Evolutionary conservation across 1,140 invertebrate genomes (phyloP).

Genomic region (Ooceraea biroi): DNA sequence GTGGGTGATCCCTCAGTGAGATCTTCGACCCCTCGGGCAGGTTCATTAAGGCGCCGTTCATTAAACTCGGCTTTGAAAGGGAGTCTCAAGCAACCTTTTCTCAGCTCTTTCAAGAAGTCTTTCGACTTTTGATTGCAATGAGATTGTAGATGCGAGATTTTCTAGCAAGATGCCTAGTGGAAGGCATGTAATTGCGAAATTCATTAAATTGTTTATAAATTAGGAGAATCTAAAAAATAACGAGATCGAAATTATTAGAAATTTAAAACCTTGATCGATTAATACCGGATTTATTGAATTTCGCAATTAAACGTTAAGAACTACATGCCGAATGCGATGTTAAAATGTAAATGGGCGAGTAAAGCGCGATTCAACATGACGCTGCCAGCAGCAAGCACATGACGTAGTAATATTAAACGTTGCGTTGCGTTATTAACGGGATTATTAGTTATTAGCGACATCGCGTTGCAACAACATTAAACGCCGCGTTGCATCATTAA

Average conservation of each 20-base stretch:
- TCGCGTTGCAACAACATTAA: constrained; percentile 1
- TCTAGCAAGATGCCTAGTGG: neutral
- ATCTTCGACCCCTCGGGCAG: neutral
- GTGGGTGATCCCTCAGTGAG: constrained; percentile 54
- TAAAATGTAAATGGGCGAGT: constrained; percentile 1
- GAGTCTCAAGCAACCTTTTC: neutral
- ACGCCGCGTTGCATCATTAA: constrained; percentile 9
- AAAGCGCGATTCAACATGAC: neutral
- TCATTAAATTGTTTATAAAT: neutral
- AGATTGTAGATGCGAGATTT: neutral
- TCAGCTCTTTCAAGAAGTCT: neutral
- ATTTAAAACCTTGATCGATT: neutral
- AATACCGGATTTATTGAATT: constrained; percentile 14
- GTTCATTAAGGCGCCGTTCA: neutral
- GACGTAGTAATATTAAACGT: constrained; percentile 11
- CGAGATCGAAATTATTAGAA: neutral
- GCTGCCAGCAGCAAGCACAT: neutral
- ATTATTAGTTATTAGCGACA: constrained; percentile 51
- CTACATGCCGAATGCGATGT: neutral
- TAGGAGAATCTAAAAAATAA: neutral
- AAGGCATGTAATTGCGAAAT: neutral
- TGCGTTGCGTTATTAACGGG: constrained; percentile 15
- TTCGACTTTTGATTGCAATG: neutral
- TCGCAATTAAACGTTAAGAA: neutral
- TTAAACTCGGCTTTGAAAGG: neutral